These are phyloP conservation scores for Pasiphila rectangulata DNA, from an alignment of 2,888 invertebrate genomes.

Conservation along the genomic window DNA sequence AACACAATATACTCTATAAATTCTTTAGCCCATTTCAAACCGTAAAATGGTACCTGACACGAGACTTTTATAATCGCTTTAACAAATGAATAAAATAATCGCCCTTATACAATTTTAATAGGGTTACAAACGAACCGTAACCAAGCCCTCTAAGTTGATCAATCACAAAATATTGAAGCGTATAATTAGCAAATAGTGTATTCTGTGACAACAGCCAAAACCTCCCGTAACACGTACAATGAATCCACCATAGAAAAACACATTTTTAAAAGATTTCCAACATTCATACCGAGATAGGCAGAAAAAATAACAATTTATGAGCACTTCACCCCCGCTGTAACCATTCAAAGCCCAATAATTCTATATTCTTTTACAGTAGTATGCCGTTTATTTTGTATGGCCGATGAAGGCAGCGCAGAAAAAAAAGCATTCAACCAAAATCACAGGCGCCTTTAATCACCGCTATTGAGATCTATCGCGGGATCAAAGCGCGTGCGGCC, in stretches of 20 bases:
- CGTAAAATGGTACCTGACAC: too few species aligned
- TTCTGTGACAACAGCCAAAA: conserved; percentile 50
- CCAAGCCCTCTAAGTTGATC: conserved; percentile 11
- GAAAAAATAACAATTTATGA: conserved; percentile 78
- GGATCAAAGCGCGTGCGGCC: conserved; percentile 69
- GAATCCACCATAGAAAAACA: conserved; percentile 59
- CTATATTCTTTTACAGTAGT: conserved; percentile 82
- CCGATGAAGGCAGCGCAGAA: conserved; percentile 68
- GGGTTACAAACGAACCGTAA: conserved; percentile 1
- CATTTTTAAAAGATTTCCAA: conserved; percentile 73
- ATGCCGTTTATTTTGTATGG: conserved; percentile 74
- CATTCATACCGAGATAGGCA: conserved; percentile 46
- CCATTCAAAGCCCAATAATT: conserved; percentile 80
- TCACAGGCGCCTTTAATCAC: conserved; percentile 82
- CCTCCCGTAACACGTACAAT: conserved; percentile 63
- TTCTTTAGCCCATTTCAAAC: too few species aligned
- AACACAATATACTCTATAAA: too few species aligned
- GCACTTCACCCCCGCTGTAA: conserved; percentile 80
- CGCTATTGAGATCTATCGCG: conserved; percentile 80
- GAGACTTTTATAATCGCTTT: too few species aligned
- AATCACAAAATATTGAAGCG: conserved; percentile 43
- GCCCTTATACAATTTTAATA: conserved; percentile 1
- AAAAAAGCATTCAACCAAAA: conserved; percentile 79
- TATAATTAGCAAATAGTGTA: conserved; percentile 69
- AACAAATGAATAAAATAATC: too few species aligned